These are phyloP conservation scores for Naja naja DNA, from an alignment of 2,113 vertebrate species.

Conservation along the genomic window DNA sequence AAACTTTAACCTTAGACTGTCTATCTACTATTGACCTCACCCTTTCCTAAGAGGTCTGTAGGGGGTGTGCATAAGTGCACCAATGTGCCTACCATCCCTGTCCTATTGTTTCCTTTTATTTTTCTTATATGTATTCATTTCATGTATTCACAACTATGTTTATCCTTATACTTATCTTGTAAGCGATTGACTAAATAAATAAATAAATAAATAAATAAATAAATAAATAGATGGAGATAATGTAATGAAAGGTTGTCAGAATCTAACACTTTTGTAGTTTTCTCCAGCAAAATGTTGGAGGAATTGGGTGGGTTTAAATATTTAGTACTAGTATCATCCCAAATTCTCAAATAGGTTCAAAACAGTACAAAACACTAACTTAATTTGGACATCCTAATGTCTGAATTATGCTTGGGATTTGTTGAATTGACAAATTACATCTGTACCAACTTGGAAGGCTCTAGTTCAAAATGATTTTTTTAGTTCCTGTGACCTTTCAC, in stretches of 20 bases:
- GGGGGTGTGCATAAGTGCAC: too few relatives aligned
- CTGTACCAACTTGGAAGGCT: neutral
- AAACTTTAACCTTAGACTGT: too few relatives aligned
- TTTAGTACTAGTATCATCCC: neutral
- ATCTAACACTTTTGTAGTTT: neutral
- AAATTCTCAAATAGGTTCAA: neutral
- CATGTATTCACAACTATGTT: too few relatives aligned
- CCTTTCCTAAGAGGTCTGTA: too few relatives aligned
- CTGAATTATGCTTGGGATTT: neutral
- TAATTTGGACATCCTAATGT: neutral
- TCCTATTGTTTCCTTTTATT: too few relatives aligned
- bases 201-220: too few relatives aligned
- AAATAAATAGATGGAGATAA: neutral
- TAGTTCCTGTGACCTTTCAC: neutral
- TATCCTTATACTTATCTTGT: too few relatives aligned
- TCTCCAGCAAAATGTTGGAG: neutral
- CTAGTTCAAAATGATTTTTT: neutral
- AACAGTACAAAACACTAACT: neutral
- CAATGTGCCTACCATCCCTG: too few relatives aligned
- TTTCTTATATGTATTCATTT: too few relatives aligned
- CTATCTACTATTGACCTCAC: too few relatives aligned
- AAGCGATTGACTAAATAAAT: too few relatives aligned
- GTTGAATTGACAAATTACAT: neutral
- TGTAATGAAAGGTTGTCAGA: neutral
- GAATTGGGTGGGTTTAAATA: neutral